Evolutionary conservation across 2,888 invertebrate genomes (phyloP), one percentile per base, ranked within the genome.

Genomic region (Horisme vitalbata): DNA sequence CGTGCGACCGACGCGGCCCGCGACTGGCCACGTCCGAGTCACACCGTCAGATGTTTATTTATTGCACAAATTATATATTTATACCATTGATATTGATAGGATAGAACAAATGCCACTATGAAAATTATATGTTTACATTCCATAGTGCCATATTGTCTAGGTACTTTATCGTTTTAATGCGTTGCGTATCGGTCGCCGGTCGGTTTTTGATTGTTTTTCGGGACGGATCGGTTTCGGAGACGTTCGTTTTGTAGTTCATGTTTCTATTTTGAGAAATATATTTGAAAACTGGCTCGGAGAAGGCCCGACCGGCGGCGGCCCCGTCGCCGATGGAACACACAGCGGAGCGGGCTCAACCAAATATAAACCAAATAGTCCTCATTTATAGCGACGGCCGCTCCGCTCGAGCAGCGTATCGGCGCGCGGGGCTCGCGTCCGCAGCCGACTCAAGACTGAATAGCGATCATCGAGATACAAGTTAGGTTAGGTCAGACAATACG

Each of bases 61-160:
- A 56, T 44, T 45, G 45, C 46, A 38, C 52, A 54, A 56, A 52
- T 37, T 49, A 45, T 58, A 53, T 56, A 56, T 59, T 48, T 54
- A 48, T 48, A 43, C 32, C 23, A 18, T 46, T 27, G 41, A 46
- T 54, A 18, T 46, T 27, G 41, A 46, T 54, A 46, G 45, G 34
- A 34, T 55, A 53, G 43, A 53, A 49, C 45, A 63, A 65, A 68
- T 75, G 77, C 68, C 80, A 79, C 83, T 83, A 82, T 82, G 83
- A 78, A 65, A 80, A 78, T 81, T 78, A 83, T 85, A 85, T 84
- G 84, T 84, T 83, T 72, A 75, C 80, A 80, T 77, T 78, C 75
- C 86, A 82, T 84, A 80, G 86, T 83, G 84, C 71, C 83, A 77
- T 81, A 45, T 71, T 71, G 71, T 77, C 58, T 64, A 57, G 65